These are phyloP conservation scores for Pachydiplax longipennis DNA, from an alignment of 2,888 invertebrate species.

Conservation along the genomic window DNA sequence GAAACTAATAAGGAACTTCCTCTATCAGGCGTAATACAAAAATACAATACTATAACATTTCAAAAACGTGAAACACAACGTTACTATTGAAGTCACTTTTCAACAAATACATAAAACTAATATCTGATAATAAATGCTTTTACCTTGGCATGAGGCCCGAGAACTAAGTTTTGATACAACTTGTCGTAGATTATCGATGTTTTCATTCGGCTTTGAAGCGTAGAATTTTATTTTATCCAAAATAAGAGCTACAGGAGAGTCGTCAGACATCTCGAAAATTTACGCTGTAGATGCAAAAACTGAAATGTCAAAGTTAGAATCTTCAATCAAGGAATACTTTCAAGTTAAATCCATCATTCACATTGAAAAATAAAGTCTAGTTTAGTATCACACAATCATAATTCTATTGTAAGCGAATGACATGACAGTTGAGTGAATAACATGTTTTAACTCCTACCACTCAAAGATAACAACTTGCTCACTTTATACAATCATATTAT, in stretches of 20 bases:
- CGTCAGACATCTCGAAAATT: constrained; percentile 8
- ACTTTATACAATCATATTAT: neutral
- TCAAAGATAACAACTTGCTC: neutral
- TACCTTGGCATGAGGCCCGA: constrained; percentile 17
- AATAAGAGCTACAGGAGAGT: neutral
- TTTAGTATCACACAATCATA: neutral
- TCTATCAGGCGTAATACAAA: too few relatives aligned
- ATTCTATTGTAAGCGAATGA: too few relatives aligned
- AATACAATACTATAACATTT: too few relatives aligned
- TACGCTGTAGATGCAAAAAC: neutral
- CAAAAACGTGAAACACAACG: too few relatives aligned
- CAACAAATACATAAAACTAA: too few relatives aligned
- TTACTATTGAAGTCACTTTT: too few relatives aligned
- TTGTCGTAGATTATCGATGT: constrained; percentile 2
- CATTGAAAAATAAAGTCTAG: neutral
- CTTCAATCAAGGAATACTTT: neutral
- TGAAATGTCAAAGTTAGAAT: neutral
- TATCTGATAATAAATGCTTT: neutral
- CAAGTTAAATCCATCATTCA: neutral
- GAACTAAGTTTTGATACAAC: neutral
- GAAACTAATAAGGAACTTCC: too few relatives aligned
- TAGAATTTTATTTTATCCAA: constrained; percentile 29
- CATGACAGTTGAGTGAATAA: too few relatives aligned
- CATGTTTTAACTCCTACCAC: neutral
- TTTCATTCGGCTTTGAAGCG: constrained; percentile 24